Conservation (phyloP, 2,113 vertebrate genomes). For the Caranx ignobilis region DNA sequence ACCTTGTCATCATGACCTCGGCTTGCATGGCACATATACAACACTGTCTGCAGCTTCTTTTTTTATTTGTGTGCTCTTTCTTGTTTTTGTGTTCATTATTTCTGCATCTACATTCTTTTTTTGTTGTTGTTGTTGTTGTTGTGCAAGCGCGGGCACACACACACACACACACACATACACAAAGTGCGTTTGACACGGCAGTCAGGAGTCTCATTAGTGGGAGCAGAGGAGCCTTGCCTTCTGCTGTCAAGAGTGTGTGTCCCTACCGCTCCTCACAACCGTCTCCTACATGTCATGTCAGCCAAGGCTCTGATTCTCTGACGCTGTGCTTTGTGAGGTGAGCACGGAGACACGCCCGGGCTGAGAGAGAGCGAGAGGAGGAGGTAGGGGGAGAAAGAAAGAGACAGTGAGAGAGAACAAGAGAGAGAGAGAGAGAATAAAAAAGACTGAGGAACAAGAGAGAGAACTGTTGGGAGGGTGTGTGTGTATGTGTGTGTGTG, state of each 20-base stretch:
- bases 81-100: slow-evolving; percentile 73
- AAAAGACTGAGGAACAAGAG: slow-evolving; percentile 56
- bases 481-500: too few relatives aligned
- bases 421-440: slow-evolving; percentile 47
- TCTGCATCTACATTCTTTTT: slow-evolving; percentile 59
- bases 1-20: slow-evolving; percentile 59
- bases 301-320: slow-evolving; percentile 75
- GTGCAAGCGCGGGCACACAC: slow-evolving; percentile 7
- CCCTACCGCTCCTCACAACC: slow-evolving; percentile 69
- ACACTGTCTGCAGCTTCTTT: slow-evolving; percentile 16
- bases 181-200: slow-evolving; percentile 74
- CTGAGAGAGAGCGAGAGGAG: slow-evolving; percentile 42
- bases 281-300: slow-evolving; percentile 81
- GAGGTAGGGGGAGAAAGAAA: slow-evolving; percentile 14
- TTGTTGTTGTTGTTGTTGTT: slow-evolving; percentile 15
- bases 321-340: slow-evolving; percentile 79
- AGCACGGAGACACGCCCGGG: slow-evolving; percentile 76
- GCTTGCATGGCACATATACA: slow-evolving; percentile 11
- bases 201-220: slow-evolving; percentile 82
- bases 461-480: slow-evolving; percentile 8
- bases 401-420: slow-evolving; percentile 48
- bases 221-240: slow-evolving; percentile 75
- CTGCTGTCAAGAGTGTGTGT: slow-evolving; percentile 76
- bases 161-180: slow-evolving; percentile 34
- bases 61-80: slow-evolving; percentile 44